phyloP scores from a whole-genome alignment of 2,797 vertebrate species.

The Meda fulgida region DNA sequence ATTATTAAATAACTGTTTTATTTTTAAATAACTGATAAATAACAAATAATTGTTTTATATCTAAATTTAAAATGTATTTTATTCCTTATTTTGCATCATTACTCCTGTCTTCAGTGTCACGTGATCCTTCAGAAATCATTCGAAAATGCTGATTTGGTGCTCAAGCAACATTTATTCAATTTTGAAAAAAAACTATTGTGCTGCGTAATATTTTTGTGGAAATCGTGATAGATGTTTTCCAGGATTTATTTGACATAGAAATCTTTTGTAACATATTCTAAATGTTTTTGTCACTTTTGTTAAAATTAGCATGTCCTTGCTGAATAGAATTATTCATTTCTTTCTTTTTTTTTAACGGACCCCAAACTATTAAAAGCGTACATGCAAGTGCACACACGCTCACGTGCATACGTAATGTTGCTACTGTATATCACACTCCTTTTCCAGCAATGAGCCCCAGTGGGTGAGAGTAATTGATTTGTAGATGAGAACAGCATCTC shows the following conservation, averaged over 20 bases:
- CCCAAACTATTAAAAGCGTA: not conserved
- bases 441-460: constrained; percentile 36
- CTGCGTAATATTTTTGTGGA: not conserved
- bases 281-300: not conserved
- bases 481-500: constrained; percentile 54
- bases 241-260: not conserved
- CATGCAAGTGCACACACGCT: constrained; percentile 12
- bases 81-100: not conserved
- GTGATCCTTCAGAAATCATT: not conserved
- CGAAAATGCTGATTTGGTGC: not conserved
- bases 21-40: no score
- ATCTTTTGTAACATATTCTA: not conserved
- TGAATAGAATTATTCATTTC: not conserved
- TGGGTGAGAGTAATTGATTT: constrained; percentile 51
- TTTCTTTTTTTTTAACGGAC: no score
- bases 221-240: not conserved
- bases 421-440: constrained; percentile 7
- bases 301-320: not conserved
- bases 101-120: not conserved
- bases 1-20: not conserved
- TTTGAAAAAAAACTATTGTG: not conserved
- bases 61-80: not conserved
- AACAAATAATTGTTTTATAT: not conserved
- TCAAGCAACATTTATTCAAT: not conserved
- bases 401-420: constrained; percentile 16